phyloP scores from a whole-genome alignment of 1,140 invertebrate genomes.

The Hormaphis cornu region DNA sequence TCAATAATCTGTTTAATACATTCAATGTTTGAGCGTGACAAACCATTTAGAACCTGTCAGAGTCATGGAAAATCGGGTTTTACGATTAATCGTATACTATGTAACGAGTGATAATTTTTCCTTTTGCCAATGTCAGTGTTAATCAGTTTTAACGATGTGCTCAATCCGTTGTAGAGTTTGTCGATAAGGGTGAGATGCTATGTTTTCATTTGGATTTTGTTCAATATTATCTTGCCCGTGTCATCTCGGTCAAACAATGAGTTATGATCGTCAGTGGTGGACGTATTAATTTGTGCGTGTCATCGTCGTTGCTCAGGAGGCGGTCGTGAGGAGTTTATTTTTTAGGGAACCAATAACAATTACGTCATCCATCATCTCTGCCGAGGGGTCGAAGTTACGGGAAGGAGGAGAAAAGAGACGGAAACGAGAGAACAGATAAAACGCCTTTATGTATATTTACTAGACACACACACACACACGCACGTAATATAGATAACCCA shows the following conservation, averaged over 20 bases:
- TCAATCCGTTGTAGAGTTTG: neutral
- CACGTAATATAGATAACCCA: neutral
- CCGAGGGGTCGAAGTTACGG: neutral
- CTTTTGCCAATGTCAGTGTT: neutral
- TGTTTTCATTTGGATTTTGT: neutral
- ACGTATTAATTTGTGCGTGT: constrained; percentile 19
- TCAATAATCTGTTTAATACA: too few species aligned
- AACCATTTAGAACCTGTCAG: too few species aligned
- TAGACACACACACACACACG: too few species aligned
- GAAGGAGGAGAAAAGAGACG: neutral
- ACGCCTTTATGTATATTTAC: too few species aligned
- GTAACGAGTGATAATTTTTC: too few species aligned
- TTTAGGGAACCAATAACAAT: neutral
- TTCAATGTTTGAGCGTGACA: too few species aligned
- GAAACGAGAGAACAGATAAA: neutral
- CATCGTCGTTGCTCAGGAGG: neutral
- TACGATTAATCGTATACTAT: too few species aligned
- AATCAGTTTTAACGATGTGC: neutral
- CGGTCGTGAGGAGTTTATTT: neutral
- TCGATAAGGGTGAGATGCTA: neutral
- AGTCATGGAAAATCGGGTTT: too few species aligned
- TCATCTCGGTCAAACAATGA: constrained; percentile 28
- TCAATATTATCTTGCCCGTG: neutral
- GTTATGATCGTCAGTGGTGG: constrained; percentile 5
- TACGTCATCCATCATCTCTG: constrained; percentile 27